Evolutionary conservation across 2,797 vertebrate species (phyloP).

Genomic region (Bradypus variegatus): DNA sequence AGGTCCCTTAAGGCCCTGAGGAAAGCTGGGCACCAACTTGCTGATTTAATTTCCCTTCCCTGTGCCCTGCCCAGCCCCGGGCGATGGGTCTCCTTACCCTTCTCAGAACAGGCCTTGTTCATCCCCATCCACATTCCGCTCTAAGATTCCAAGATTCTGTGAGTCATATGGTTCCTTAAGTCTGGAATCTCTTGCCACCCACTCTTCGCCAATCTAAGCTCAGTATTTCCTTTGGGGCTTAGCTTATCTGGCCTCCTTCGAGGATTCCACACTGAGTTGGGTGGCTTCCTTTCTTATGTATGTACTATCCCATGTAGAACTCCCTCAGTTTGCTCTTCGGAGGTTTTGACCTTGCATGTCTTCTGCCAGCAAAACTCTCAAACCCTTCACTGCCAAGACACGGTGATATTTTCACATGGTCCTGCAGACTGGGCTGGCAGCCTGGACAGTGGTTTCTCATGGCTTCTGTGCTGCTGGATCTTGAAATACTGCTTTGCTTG

Average conservation of each 20-base stretch:
- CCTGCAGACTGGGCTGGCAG: neutral
- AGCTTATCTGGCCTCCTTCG: neutral
- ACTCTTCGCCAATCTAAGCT: neutral
- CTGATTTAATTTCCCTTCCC: neutral
- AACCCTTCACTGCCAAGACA: neutral
- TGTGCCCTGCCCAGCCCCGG: slow-evolving; percentile 13
- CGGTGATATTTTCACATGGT: neutral
- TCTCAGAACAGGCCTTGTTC: slow-evolving; percentile 28
- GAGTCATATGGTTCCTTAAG: slow-evolving; percentile 45
- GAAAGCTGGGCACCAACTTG: neutral
- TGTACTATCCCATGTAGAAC: neutral
- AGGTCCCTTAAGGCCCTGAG: neutral
- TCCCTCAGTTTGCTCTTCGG: neutral
- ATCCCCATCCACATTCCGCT: slow-evolving; percentile 11
- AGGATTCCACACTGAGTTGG: neutral
- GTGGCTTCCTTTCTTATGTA: neutral
- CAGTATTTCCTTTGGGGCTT: neutral
- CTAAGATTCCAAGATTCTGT: slow-evolving; percentile 47
- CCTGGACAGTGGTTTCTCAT: neutral
- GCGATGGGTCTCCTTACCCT: slow-evolving; percentile 9
- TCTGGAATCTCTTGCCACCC: neutral
- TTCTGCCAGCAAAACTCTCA: neutral
- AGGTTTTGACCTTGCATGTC: neutral
- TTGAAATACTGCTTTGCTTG: too few relatives aligned
- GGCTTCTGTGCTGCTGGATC: neutral